Conservation (phyloP, 92 coral and sea anemone species). For the Porites divaricata region DNA sequence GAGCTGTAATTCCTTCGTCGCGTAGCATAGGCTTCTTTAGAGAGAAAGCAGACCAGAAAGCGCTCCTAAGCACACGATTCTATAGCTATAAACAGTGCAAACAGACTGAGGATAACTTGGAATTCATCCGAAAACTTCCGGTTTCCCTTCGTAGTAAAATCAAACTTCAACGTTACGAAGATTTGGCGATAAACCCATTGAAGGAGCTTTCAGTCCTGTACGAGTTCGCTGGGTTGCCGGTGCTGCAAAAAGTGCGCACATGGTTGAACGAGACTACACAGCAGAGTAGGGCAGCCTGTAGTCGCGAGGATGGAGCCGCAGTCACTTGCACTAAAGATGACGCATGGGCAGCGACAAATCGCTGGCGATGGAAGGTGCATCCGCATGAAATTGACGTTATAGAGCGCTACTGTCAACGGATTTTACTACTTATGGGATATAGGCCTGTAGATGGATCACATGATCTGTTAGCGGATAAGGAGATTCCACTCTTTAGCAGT, state of each 20-base stretch:
- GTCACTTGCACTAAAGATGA: constrained; percentile 40
- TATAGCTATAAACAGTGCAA: constrained; percentile 19
- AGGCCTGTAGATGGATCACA: constrained; percentile 12
- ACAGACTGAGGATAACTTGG: constrained; percentile 36
- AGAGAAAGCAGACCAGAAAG: neutral
- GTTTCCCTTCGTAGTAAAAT: neutral
- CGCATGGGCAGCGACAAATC: constrained; percentile 42
- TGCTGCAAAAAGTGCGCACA: constrained; percentile 14
- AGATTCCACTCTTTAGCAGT: constrained; percentile 6
- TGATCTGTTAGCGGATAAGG: neutral
- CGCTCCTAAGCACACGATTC: constrained; percentile 3
- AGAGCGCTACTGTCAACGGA: constrained; percentile 27
- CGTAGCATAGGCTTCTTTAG: constrained; percentile 22
- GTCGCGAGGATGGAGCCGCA: neutral
- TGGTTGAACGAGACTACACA: constrained; percentile 45
- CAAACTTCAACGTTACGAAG: constrained; percentile 42
- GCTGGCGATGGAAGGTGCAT: constrained; percentile 48
- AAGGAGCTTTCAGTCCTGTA: constrained; percentile 17
- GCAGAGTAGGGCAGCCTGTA: constrained; percentile 1
- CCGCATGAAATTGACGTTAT: constrained; percentile 31
- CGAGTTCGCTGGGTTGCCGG: constrained; percentile 33
- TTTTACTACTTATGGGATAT: constrained; percentile 34
- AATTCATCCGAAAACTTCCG: constrained; percentile 8
- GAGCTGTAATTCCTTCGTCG: constrained; percentile 44
- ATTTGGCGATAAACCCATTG: constrained; percentile 30